A percentile compares a stretch with the other conserved stretches of the same genome.
These are phyloP conservation scores for Equus quagga DNA, from an alignment of 2,113 vertebrate species.

Conservation along the genomic window DNA sequence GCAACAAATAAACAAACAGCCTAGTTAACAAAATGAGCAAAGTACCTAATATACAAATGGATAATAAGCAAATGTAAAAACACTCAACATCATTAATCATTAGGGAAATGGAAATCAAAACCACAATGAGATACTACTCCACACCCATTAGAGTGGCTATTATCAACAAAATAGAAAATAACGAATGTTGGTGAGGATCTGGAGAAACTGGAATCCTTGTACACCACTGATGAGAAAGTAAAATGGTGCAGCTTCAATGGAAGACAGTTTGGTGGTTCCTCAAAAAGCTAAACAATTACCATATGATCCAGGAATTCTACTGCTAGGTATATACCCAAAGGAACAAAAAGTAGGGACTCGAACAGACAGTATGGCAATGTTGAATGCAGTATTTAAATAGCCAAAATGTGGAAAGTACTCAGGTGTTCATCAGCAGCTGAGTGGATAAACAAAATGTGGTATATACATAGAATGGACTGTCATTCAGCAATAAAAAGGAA, in stretches of 20 bases:
- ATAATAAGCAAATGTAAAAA: constrained; percentile 5
- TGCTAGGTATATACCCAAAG: not conserved
- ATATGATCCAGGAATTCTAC: not conserved
- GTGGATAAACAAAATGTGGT: not conserved
- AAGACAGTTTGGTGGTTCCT: not conserved
- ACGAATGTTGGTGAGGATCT: not conserved
- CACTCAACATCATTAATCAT: not conserved
- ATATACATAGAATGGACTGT: not conserved
- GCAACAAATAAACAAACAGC: not conserved
- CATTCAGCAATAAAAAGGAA: not conserved
- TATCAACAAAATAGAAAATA: not conserved
- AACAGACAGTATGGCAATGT: not conserved
- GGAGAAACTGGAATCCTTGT: not conserved
- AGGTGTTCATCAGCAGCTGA: not conserved
- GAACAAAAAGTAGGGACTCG: not conserved
- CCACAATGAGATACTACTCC: not conserved
- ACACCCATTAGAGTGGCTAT: not conserved
- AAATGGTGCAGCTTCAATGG: not conserved
- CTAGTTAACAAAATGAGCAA: not conserved
- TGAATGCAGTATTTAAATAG: not conserved
- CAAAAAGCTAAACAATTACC: not conserved
- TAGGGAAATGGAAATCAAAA: constrained; percentile 4
- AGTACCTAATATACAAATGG: not conserved
- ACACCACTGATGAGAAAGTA: not conserved
- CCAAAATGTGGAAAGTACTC: not conserved